Evolutionary conservation across 1,140 invertebrate species (phyloP).

Genomic region (Hesperophylax magnus): DNA sequence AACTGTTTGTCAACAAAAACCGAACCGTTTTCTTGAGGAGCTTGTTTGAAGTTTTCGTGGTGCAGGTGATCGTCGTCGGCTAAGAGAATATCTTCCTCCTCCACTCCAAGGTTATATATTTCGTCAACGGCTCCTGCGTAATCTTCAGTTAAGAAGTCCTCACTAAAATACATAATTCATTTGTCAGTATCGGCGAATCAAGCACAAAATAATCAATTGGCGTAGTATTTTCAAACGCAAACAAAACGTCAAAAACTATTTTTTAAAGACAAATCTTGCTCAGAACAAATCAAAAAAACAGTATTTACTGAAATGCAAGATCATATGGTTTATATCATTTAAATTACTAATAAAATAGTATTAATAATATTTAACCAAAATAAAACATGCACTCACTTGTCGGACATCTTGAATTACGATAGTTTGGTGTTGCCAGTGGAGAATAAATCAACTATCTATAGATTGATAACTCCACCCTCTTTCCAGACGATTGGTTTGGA

Average conservation of each 20-base stretch:
- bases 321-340: not conserved
- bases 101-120: conserved; percentile 38
- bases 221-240: too few species aligned
- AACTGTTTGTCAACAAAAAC: conserved; percentile 2
- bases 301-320: not conserved
- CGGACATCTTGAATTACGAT: conserved; percentile 21
- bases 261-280: too few species aligned
- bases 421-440: not conserved
- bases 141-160: conserved; percentile 42
- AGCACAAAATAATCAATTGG: too few species aligned
- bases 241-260: too few species aligned
- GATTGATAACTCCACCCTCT: too few species aligned
- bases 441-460: too few species aligned
- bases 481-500: too few species aligned
- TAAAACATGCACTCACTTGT: conserved; percentile 22
- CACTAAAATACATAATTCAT: conserved; percentile 27
- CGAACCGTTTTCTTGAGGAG: conserved; percentile 6
- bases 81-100: conserved; percentile 40
- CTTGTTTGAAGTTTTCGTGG: conserved; percentile 24
- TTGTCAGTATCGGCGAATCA: not conserved
- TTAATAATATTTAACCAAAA: not conserved
- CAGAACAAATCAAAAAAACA: too few species aligned
- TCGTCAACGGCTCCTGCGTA: conserved; percentile 24
- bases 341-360: not conserved
- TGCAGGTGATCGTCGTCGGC: conserved; percentile 37